Evolutionary conservation across 2,113 vertebrate species (phyloP).

Genomic region (Lophochroa leadbeateri): DNA sequence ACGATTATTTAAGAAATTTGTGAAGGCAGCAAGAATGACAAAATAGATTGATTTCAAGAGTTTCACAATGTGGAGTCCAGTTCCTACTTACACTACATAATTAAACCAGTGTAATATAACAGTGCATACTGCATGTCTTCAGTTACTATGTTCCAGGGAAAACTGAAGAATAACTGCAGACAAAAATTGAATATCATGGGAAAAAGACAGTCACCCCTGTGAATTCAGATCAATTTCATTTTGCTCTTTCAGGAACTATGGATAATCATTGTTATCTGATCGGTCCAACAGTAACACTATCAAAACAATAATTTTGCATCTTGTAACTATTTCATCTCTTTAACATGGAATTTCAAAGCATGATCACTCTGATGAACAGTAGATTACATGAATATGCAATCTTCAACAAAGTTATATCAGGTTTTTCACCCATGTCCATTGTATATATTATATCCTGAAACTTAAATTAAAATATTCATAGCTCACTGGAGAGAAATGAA

Average conservation of each 20-base stretch:
- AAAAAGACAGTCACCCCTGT: background rate
- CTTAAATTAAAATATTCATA: conserved; percentile 40
- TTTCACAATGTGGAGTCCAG: background rate
- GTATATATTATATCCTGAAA: background rate
- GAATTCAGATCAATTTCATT: background rate
- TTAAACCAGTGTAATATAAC: background rate
- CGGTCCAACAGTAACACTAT: background rate
- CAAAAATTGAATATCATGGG: background rate
- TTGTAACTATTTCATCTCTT: background rate
- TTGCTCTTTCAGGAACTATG: background rate
- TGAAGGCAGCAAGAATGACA: background rate
- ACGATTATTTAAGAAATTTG: background rate
- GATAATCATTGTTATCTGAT: background rate
- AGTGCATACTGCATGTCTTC: background rate
- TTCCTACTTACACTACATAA: background rate
- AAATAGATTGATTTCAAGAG: background rate
- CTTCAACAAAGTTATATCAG: background rate
- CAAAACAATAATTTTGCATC: background rate
- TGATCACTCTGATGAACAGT: background rate
- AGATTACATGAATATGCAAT: conserved; percentile 33
- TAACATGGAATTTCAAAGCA: background rate
- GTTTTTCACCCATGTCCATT: conserved; percentile 16
- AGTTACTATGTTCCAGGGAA: background rate
- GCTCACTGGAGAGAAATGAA: conserved; percentile 32
- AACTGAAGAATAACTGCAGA: background rate